These are phyloP conservation scores for Idris sp. DNA, from an alignment of 1,140 invertebrate genomes.

Conservation along the genomic window DNA sequence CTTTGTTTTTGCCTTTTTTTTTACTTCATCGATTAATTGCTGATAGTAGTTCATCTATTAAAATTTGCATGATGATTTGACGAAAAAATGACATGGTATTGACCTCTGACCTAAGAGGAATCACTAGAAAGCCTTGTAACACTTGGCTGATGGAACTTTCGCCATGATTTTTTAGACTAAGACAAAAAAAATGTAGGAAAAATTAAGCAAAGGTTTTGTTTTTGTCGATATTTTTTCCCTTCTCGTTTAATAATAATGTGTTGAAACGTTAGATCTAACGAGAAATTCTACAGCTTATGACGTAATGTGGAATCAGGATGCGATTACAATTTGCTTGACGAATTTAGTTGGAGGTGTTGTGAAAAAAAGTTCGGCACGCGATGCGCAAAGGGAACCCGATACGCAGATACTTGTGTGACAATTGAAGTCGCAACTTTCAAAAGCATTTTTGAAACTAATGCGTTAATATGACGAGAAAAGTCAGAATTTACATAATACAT, in stretches of 20 bases:
- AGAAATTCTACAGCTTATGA: too few species aligned
- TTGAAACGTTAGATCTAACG: too few species aligned
- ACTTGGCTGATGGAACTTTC: slow-evolving; percentile 51
- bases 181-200: slow-evolving; percentile 1
- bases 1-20: slow-evolving; percentile 25
- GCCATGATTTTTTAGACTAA: slow-evolving; percentile 36
- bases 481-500: slow-evolving; percentile 48
- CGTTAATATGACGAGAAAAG: slow-evolving; percentile 45
- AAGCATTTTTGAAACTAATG: slow-evolving; percentile 33
- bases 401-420: slow-evolving; percentile 11
- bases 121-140: slow-evolving; percentile 65
- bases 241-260: too few species aligned
- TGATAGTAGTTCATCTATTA: too few species aligned
- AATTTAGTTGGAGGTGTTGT: background rate
- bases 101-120: slow-evolving; percentile 46
- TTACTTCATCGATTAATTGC: too few species aligned
- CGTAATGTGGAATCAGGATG: too few species aligned
- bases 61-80: background rate
- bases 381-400: background rate
- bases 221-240: background rate
- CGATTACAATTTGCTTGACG: background rate
- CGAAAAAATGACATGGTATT: slow-evolving; percentile 33
- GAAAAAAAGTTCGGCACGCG: slow-evolving; percentile 6
- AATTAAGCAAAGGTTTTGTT: slow-evolving; percentile 2
- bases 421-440: slow-evolving; percentile 28